A percentile compares a stretch with the other conserved stretches of the same genome.
phyloP scores from a whole-genome alignment of 2,113 vertebrate genomes.

The Boulengeromyrus knoepffleri region DNA sequence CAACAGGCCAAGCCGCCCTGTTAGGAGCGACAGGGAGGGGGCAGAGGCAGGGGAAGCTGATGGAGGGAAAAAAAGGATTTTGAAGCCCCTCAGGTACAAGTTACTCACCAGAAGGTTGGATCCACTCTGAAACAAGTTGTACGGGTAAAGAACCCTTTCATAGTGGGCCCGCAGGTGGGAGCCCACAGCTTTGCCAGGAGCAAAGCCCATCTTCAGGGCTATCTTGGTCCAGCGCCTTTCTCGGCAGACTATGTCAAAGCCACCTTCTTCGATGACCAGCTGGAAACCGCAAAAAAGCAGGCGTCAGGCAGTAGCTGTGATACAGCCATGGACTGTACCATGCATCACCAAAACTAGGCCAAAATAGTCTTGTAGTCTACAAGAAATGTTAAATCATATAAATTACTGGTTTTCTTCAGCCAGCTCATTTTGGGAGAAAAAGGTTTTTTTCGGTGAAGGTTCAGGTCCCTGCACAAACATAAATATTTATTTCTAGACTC shows the following conservation, averaged over 20 bases:
- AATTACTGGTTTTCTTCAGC: not conserved
- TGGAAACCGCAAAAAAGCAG: constrained; percentile 43
- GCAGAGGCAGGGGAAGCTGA: not conserved
- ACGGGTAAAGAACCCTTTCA: constrained; percentile 91
- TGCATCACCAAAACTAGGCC: not conserved
- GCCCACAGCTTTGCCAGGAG: constrained; percentile 90
- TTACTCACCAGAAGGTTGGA: constrained; percentile 75
- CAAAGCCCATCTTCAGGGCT: constrained; percentile 90
- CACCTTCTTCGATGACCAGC: constrained; percentile 92
- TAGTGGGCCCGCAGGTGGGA: constrained; percentile 90
- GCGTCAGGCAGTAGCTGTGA: not conserved
- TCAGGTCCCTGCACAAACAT: not conserved
- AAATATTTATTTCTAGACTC: not conserved
- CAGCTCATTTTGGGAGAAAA: not conserved
- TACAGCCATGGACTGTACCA: not conserved
- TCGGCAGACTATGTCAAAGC: constrained; percentile 88
- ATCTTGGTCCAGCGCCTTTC: constrained; percentile 96
- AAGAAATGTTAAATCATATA: not conserved
- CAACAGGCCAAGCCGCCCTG: not conserved
- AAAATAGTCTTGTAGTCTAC: not conserved
- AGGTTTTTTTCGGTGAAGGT: not conserved
- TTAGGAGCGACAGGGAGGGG: not conserved
- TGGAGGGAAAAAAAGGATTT: not conserved
- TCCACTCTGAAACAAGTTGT: constrained; percentile 87
- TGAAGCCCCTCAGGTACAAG: not conserved